Evolutionary conservation across 1,140 invertebrate genomes (phyloP).

Genomic region (Drosophila kurseongensis): DNA sequence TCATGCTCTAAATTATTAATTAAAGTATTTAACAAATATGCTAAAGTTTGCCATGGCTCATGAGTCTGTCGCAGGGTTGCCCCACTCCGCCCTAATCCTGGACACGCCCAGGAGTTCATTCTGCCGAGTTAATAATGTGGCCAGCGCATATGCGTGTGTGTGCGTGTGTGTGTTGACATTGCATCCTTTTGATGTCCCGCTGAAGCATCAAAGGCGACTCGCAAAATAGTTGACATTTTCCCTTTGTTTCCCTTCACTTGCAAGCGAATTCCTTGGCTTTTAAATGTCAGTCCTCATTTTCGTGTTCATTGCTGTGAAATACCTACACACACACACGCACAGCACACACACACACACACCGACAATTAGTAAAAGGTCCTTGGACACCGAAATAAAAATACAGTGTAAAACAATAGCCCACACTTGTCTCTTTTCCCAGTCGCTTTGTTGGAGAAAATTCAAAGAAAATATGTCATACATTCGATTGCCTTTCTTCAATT

Average conservation of each 20-base stretch:
- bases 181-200: constrained; percentile 72
- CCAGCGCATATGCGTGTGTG: constrained; percentile 24
- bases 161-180: constrained; percentile 56
- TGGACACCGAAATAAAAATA: background rate
- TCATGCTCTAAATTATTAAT: constrained; percentile 75
- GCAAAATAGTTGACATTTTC: constrained; percentile 62
- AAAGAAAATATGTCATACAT: background rate
- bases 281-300: constrained; percentile 12
- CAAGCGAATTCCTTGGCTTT: constrained; percentile 32
- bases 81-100: constrained; percentile 14
- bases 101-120: constrained; percentile 65
- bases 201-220: constrained; percentile 66
- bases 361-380: constrained; percentile 7
- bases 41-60: constrained; percentile 68
- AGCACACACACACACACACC: background rate
- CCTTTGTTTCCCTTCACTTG: background rate
- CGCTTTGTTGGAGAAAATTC: background rate
- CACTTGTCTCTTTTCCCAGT: background rate
- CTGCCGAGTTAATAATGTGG: constrained; percentile 77
- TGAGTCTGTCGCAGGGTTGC: constrained; percentile 16
- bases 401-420: background rate
- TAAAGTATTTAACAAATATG: constrained; percentile 82
- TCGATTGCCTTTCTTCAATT: constrained; percentile 4
- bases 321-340: background rate
- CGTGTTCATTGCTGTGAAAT: constrained; percentile 25